Evolutionary conservation across 2,797 vertebrate species (phyloP).

Genomic region (Epinephelus awoara): DNA sequence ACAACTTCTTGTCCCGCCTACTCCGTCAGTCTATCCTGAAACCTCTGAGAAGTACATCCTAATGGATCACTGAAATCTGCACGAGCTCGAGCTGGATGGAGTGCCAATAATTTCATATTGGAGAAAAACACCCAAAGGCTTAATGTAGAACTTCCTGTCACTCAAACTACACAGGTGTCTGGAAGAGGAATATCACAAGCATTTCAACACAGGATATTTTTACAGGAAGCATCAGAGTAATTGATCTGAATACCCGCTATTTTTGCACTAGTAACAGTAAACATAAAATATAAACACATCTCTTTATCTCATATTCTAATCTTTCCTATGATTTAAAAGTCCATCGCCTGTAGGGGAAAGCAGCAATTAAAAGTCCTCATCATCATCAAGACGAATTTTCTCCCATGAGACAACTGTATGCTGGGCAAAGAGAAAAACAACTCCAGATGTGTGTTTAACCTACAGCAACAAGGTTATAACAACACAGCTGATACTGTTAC

Average conservation of each 20-base stretch:
- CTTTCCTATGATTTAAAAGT: constrained; percentile 19
- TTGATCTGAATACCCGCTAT: not conserved
- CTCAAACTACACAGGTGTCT: not conserved
- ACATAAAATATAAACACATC: not conserved
- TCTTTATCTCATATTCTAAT: not conserved
- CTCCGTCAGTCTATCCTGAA: constrained; percentile 30
- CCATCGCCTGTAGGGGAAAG: constrained; percentile 1
- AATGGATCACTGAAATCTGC: constrained; percentile 18
- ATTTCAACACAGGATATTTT: constrained; percentile 1
- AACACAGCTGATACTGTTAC: constrained; percentile 26
- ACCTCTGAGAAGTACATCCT: not conserved
- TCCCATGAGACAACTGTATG: not conserved
- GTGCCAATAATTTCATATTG: not conserved
- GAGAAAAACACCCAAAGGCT: not conserved
- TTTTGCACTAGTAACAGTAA: not conserved
- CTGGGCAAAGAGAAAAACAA: not conserved
- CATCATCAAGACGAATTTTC: not conserved
- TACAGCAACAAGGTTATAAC: constrained; percentile 28
- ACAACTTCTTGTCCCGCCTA: constrained; percentile 54
- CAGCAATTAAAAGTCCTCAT: not conserved
- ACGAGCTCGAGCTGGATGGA: not conserved
- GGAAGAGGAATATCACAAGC: not conserved
- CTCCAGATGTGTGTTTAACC: constrained; percentile 46
- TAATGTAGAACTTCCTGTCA: not conserved
- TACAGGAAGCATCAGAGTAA: constrained; percentile 1